phyloP scores from a whole-genome alignment of 2,113 vertebrate genomes.

The Orthonyx spaldingii region DNA sequence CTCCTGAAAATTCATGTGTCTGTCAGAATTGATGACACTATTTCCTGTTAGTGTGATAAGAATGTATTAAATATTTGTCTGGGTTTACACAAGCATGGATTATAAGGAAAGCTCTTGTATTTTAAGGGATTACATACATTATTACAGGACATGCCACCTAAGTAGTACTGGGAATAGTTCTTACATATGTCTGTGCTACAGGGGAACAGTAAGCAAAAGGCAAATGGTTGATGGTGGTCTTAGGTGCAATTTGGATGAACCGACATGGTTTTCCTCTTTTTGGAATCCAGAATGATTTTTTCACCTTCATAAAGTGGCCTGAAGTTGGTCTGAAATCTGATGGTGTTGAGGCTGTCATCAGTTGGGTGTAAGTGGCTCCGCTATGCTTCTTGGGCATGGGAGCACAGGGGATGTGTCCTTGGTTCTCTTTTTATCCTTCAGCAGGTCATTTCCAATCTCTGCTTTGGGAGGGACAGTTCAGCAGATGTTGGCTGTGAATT shows the following conservation, averaged over 20 bases:
- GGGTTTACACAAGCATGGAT: neutral
- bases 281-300: neutral
- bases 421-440: neutral
- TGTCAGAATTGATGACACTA: neutral
- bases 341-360: neutral
- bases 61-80: neutral
- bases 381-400: accelerated
- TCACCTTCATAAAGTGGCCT: neutral
- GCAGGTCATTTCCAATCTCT: neutral
- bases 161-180: neutral
- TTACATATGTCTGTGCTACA: neutral
- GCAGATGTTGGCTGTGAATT: neutral
- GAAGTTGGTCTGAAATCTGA: neutral
- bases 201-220: neutral
- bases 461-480: neutral
- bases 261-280: neutral
- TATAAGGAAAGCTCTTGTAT: slow-evolving; percentile 33
- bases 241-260: neutral
- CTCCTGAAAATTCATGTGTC: neutral
- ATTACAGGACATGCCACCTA: neutral
- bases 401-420: neutral
- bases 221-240: neutral
- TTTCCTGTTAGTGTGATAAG: neutral
- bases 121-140: slow-evolving; percentile 3
- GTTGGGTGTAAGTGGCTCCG: neutral